Conservation (phyloP, 2,113 vertebrate genomes). For the Caretta caretta region DNA sequence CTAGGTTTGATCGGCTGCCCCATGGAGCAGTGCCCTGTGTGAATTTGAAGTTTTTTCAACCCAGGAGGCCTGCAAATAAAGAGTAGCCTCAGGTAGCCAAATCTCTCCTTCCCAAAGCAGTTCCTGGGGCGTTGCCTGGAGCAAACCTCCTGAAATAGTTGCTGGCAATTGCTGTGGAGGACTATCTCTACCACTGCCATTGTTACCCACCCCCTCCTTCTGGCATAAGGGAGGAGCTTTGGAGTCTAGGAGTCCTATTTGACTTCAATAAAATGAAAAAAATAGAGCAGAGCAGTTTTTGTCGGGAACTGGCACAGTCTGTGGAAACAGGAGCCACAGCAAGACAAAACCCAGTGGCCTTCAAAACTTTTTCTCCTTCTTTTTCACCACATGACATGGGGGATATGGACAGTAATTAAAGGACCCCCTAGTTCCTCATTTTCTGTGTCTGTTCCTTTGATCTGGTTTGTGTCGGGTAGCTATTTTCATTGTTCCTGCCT, state of each 20-base stretch:
- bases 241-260: conserved; percentile 81
- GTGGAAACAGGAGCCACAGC: conserved; percentile 83
- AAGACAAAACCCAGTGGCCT: conserved; percentile 88
- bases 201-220: conserved; percentile 55
- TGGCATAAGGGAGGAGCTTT: conserved; percentile 77
- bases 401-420: conserved; percentile 96
- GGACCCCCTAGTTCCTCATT: conserved; percentile 93
- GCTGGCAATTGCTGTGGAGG: conserved; percentile 73
- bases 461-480: conserved; percentile 91
- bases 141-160: conserved; percentile 81
- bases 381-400: conserved; percentile 86
- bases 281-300: conserved; percentile 78
- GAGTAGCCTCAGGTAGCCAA: conserved; percentile 76
- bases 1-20: conserved; percentile 92
- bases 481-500: conserved; percentile 86
- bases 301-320: conserved; percentile 85
- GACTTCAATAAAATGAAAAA: conserved; percentile 76
- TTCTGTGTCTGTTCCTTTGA: conserved; percentile 92
- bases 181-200: conserved; percentile 41
- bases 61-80: conserved; percentile 82
- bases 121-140: conserved; percentile 79
- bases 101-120: conserved; percentile 78
- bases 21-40: conserved; percentile 85
- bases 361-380: conserved; percentile 88
- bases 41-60: conserved; percentile 82